Evolutionary conservation across 64 coral and sea anemone genomes (phyloP).

Genomic region (Anthopleura sola): DNA sequence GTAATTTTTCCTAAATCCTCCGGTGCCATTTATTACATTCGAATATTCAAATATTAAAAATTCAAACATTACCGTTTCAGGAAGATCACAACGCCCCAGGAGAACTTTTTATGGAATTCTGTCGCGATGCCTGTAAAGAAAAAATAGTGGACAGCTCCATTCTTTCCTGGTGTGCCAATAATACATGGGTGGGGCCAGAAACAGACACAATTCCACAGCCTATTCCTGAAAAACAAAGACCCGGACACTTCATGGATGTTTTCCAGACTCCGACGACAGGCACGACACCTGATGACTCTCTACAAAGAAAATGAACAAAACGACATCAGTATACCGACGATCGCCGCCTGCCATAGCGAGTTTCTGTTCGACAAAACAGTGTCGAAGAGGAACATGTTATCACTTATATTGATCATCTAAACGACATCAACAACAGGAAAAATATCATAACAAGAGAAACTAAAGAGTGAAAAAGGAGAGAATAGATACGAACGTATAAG

Average conservation of each 20-base stretch:
- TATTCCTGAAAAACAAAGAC: conserved; percentile 52
- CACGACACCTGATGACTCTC: conserved; percentile 53
- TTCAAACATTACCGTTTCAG: no score
- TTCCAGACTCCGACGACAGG: conserved; percentile 54
- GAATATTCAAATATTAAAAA: no score
- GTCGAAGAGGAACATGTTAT: conserved; percentile 33
- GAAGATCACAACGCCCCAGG: background rate
- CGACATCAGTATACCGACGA: conserved; percentile 24
- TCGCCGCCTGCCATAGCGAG: conserved; percentile 27
- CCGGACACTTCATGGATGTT: conserved; percentile 56
- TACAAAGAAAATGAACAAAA: conserved; percentile 51
- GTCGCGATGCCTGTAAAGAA: conserved; percentile 59
- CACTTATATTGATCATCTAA: conserved; percentile 32
- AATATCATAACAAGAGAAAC: conserved; percentile 56
- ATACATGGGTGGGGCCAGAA: conserved; percentile 27
- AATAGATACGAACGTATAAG: conserved; percentile 27
- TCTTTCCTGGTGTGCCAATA: conserved; percentile 19
- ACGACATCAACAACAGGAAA: conserved; percentile 39
- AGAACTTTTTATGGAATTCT: conserved; percentile 64
- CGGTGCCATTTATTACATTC: no score
- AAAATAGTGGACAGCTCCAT: conserved; percentile 37
- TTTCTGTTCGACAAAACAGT: conserved; percentile 42
- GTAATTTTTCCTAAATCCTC: no score
- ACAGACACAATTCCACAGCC: conserved; percentile 54
- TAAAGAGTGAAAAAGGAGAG: conserved; percentile 1